Evolutionary conservation across 2,113 vertebrate genomes (phyloP), one percentile per base, ranked within the genome.

Genomic region (Thunnus thynnus): DNA sequence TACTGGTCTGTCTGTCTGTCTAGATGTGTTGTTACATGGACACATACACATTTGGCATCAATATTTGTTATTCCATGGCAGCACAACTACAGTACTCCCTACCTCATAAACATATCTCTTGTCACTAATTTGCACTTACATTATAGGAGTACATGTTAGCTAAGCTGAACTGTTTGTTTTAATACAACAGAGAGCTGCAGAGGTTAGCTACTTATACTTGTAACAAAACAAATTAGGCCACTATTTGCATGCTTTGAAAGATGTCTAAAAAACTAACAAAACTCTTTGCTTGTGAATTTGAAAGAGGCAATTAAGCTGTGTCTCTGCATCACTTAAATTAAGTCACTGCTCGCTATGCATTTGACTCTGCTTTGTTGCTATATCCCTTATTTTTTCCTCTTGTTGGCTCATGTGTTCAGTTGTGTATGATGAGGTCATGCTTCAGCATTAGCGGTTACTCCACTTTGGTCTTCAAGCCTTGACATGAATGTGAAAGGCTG

Each of bases 121-220:
- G 32, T 62, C 27, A 44, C 54, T 73, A 62, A 86, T 54, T 69
- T 27, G 25, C 54, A 9, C 36, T 73, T 50, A 44, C 68, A 51
- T 60, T 22, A 20, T 17, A 22, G 48, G 36, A 55, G n/a, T 44
- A 8, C 11, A 16, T 58, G 44, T 68, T 41, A 44, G 48, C 55
- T 27, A 13, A 74, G 27, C 46, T 54, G 51, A 76, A 66, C 52
- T 56, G 74, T 76, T 83, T 77, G 74, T 78, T 70, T 67, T 36
- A 30, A 30, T 48, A 76, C 67, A 62, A 47, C 68, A 69, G 62
- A n/a, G 75, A 77, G 27, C 12, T 63, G 58, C 22, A 52, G 50
- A 67, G 56, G 60, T 64, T 70, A 36, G 55, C 58, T 44, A 17
- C 51, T 79, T 76, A 71, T 50, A 27, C 30, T 36, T 7, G 47